Base-by-base conservation (phyloP, 2,113 vertebrate genomes). In the Eclectus roratus region DNA sequence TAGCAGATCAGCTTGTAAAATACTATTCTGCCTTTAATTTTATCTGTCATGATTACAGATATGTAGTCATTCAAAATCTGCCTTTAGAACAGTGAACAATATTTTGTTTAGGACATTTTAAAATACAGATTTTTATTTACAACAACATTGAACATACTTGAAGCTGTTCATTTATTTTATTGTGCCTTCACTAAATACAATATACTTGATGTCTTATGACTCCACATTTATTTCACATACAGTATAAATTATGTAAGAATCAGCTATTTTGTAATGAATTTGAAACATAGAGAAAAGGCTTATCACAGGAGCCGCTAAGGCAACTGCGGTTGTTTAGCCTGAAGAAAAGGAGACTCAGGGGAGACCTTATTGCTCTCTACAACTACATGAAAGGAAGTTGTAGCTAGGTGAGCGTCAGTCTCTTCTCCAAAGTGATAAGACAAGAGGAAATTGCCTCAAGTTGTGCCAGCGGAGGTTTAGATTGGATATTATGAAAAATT, bases 341-440 rank as follows among this genome's bases (percentile, higher is more conserved):
- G 58, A 12, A 88, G 43, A 52, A 72, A 27, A 72, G 8, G 21
- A 56, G 15, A 8, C 13, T 79, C 25, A 58, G 6, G 7, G 17
- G 14, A 80, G 28, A 74, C 2, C 18, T 46, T 50, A 61, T 17
- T 7, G 1, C 13, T 52, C 11, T 28, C 25, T 37, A 23, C 17
- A 41, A 1, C 5, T 28, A 2, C 18, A 9, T 52, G 35, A 66
- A 83, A 80, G 77, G 10, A 70, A 8, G 21, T 14, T 72, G 37
- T 39, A 69, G 3, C 5, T 1, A 72, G 37, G 25, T 3, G 23
- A 19, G 1, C 2, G 1, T 37, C 10, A 7, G 27, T 20, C 28
- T 71, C 46, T 56, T 66, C 8, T 14, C 49, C 17, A 21, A 44
- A 81, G 43, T 5, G 13, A 58, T 20, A 53, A 29, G 7, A 41